Conservation (phyloP, 1,140 invertebrate species). For the Mya arenaria region DNA sequence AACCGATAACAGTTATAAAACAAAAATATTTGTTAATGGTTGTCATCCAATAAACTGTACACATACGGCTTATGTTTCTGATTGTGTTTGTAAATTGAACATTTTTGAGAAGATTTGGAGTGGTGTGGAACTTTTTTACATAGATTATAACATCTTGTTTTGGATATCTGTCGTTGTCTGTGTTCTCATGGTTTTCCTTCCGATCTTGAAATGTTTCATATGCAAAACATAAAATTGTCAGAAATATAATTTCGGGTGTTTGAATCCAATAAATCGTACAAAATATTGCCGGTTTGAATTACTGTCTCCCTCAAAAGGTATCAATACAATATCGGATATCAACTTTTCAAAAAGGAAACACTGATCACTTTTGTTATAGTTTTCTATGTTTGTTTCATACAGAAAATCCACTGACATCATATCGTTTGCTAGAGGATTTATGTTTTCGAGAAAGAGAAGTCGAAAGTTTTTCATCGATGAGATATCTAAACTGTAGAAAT, state of each 20-base stretch:
- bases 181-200: neutral
- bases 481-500: neutral
- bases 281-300: neutral
- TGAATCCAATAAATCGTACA: neutral
- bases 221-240: neutral
- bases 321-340: neutral
- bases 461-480: neutral
- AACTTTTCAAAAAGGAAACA: neutral
- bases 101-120: neutral
- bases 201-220: neutral
- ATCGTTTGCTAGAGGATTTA: too few species aligned
- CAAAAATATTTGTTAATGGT: neutral
- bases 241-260: neutral
- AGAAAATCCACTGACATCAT: neutral
- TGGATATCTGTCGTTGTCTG: neutral
- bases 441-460: neutral
- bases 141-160: neutral
- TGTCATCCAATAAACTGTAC: neutral
- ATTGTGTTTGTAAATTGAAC: neutral
- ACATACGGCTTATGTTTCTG: neutral
- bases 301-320: neutral
- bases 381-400: neutral
- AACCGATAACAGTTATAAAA: neutral
- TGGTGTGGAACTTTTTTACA: neutral
- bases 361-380: neutral